Evolutionary conservation across 1,140 invertebrate genomes (phyloP).

Genomic region (Marisa cornuarietis): DNA sequence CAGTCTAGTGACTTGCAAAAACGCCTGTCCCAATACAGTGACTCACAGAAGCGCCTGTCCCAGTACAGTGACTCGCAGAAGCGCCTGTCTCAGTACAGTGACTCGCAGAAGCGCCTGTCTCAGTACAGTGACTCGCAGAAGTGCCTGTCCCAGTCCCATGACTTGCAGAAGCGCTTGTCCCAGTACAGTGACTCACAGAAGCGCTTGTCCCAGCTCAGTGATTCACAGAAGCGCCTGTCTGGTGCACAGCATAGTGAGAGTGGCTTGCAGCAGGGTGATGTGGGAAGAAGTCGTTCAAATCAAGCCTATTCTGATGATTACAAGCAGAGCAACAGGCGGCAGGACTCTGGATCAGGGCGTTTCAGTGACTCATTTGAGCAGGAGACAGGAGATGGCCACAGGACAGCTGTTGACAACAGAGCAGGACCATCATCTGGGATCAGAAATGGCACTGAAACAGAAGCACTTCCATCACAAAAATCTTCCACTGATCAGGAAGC

Average conservation of each 20-base stretch:
- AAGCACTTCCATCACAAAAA: background rate
- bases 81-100: background rate
- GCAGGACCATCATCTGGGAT: background rate
- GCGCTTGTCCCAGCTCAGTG: too few relatives aligned
- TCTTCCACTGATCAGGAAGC: constrained; percentile 25
- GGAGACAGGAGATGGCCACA: background rate
- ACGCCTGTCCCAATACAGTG: too few relatives aligned
- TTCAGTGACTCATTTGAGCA: constrained; percentile 15
- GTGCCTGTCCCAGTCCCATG: constrained; percentile 15
- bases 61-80: background rate
- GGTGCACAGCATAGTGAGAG: too few relatives aligned
- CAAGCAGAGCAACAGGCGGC: background rate
- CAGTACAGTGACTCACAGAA: constrained; percentile 12
- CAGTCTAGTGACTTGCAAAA: too few relatives aligned
- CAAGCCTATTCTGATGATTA: too few relatives aligned
- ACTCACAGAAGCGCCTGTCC: too few relatives aligned
- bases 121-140: background rate
- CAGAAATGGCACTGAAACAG: background rate
- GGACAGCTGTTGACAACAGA: background rate
- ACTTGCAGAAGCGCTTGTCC: constrained; percentile 10
- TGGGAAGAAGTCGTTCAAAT: too few relatives aligned
- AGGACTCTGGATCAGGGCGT: constrained; percentile 4
- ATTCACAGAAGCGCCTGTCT: too few relatives aligned
- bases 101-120: constrained; percentile 4
- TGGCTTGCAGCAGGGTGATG: too few relatives aligned